Evolutionary conservation across 1,140 invertebrate genomes (phyloP), one percentile per base, ranked within the genome.

Genomic region (Helicoverpa zea): DNA sequence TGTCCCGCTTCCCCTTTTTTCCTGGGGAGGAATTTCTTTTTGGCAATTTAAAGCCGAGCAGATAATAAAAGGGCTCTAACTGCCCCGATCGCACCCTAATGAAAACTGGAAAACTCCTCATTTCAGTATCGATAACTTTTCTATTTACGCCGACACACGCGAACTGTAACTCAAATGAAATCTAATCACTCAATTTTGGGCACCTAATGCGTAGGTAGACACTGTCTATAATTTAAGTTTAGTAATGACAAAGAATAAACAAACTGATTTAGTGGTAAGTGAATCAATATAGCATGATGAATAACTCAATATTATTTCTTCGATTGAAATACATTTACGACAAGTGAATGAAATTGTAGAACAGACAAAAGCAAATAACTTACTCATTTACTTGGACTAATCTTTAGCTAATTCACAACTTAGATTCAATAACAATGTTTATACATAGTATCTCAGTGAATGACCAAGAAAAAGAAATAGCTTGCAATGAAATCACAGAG

Each of bases 21-120:
- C 91, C 81, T 80, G 86, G 90, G 88, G 86, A 87, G 89, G 89
- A 94, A 94, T 94, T 95, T 95, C 91, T 95, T 94, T 95, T 94
- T 87, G 93, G 93, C 94, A 95, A 95, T 95, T 95, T 95, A 95
- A 88, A 95, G 91, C 90, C 92, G 90, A 93, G 91, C 87, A 94
- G 95, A 95, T 95, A 95, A 95, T 95, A 95, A 95, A 95, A 95
- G 92, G 95, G 93, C 93, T 94, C 92, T 95, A 95, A 95, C 92
- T 95, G 93, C 91, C 89, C 84, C 88, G 87, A 93, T 93, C 91
- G 89, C 89, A 88, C 94, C 90, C 90, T 95, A 95, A 95, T 95
- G 92, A 95, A 94, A 94, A 93, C 89, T 94, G 89, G 88, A 90
- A 90, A 92, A 90, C 87, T 92, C 90, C 81, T 91, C 90, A 93